Evolutionary conservation across 2,888 invertebrate species (phyloP).

Genomic region (Eupithecia centaureata): DNA sequence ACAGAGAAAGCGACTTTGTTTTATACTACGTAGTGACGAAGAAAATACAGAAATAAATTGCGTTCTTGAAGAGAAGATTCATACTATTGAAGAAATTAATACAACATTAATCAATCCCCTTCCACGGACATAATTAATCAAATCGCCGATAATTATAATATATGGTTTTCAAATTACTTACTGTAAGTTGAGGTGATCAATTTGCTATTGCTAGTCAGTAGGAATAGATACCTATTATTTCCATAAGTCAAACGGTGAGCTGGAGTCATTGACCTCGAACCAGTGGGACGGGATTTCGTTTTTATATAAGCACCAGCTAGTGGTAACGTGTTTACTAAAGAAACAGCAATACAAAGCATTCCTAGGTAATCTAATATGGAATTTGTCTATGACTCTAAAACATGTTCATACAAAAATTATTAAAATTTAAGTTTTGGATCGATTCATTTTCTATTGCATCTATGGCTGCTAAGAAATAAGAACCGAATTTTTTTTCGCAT

Average conservation of each 20-base stretch:
- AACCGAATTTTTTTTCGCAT: background rate
- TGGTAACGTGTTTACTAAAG: slow-evolving; percentile 75
- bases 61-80: no score
- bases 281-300: slow-evolving; percentile 80
- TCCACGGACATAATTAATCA: background rate
- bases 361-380: background rate
- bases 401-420: background rate
- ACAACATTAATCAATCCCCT: background rate
- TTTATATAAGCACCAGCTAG: slow-evolving; percentile 72
- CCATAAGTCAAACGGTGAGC: slow-evolving; percentile 79
- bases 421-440: background rate
- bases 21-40: no score
- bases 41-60: no score
- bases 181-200: slow-evolving; percentile 45
- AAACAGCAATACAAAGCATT: slow-evolving; percentile 37
- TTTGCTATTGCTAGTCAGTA: slow-evolving; percentile 62
- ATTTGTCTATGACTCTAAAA: background rate
- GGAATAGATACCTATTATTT: slow-evolving; percentile 71
- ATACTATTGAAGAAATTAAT: background rate
- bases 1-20: no score
- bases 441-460: background rate
- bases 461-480: background rate
- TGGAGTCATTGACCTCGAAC: slow-evolving; percentile 79
- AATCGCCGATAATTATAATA: background rate
- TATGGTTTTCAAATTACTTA: background rate